Conservation (phyloP, 2,113 vertebrate species). For the Sorex fumeus region DNA sequence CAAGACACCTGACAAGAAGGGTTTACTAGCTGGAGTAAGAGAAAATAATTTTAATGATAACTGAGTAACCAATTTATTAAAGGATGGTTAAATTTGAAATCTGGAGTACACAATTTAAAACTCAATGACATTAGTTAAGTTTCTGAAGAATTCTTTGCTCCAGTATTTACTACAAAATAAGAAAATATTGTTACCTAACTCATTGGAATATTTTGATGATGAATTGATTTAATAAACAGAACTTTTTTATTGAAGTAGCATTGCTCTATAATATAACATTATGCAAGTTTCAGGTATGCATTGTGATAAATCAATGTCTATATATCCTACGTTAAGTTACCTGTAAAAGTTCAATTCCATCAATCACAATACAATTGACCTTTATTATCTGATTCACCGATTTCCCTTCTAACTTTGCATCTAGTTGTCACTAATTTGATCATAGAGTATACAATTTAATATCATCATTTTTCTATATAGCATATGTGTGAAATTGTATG, state of each 20-base stretch:
- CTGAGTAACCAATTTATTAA: background rate
- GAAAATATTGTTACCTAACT: background rate
- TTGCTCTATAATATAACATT: background rate
- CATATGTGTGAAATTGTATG: background rate
- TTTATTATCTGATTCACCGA: background rate
- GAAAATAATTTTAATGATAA: background rate
- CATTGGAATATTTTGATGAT: background rate
- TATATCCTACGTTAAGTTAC: background rate
- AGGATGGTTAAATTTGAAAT: background rate
- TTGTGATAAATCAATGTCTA: background rate
- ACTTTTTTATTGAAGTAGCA: background rate
- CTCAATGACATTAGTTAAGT: background rate
- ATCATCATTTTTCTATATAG: background rate
- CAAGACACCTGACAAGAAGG: background rate
- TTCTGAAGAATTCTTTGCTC: background rate
- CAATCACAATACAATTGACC: background rate
- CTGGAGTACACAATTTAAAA: background rate
- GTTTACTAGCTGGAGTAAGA: background rate
- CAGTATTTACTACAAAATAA: constrained; percentile 1
- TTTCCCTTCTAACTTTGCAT: background rate
- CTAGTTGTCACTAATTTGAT: background rate
- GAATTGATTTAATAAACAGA: constrained; percentile 2
- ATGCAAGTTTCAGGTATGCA: background rate
- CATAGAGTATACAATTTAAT: background rate
- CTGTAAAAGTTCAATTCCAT: background rate